These are phyloP conservation scores for Pammene fasciana DNA, from an alignment of 2,888 invertebrate species.

Conservation along the genomic window DNA sequence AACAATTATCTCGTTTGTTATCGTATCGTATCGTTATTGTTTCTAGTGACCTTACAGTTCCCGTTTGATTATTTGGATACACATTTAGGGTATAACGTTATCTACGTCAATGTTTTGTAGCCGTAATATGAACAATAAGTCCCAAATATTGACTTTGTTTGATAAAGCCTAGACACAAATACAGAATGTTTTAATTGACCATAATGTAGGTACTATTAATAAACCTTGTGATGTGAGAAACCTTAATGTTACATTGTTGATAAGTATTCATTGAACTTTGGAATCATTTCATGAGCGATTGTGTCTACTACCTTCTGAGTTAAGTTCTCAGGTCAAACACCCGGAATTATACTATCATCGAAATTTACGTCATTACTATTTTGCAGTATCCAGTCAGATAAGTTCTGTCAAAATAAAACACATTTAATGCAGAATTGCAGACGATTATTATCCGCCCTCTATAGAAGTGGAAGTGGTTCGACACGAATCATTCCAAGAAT, in stretches of 20 bases:
- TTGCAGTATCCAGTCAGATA: too few relatives aligned
- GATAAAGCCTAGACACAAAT: neutral
- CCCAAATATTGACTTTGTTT: neutral
- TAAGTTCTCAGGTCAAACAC: conserved; percentile 8
- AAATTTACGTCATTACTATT: neutral
- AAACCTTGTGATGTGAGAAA: too few relatives aligned
- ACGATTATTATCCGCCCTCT: too few relatives aligned
- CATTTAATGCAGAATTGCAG: too few relatives aligned
- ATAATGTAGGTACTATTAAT: too few relatives aligned
- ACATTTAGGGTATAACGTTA: neutral
- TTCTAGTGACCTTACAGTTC: too few relatives aligned
- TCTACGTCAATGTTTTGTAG: neutral
- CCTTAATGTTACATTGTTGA: conserved; percentile 21
- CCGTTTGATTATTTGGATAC: neutral
- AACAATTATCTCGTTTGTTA: too few relatives aligned
- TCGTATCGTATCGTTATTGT: too few relatives aligned
- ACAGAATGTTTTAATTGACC: neutral
- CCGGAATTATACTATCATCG: conserved; percentile 7
- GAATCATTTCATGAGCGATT: conserved; percentile 6
- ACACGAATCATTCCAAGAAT: too few relatives aligned
- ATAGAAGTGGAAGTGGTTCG: too few relatives aligned
- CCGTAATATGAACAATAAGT: neutral
- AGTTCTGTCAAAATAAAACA: too few relatives aligned
- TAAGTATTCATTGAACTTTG: conserved; percentile 24
- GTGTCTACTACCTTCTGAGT: neutral